Percentiles rank a stretch among this genome's conserved stretches.
Conservation (phyloP, 2,888 invertebrate genomes). For the Uloborus plumipes region DNA sequence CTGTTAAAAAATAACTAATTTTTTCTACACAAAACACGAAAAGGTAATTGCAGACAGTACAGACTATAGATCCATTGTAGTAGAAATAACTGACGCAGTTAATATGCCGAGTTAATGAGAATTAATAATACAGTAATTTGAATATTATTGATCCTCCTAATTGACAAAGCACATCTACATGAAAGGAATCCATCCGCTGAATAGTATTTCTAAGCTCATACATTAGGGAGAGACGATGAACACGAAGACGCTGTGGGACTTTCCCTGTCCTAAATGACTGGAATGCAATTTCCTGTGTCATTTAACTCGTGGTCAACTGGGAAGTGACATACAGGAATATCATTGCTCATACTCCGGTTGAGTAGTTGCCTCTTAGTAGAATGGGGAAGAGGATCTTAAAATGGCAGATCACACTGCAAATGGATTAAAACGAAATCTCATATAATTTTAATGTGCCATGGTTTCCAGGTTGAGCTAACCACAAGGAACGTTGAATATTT, state of each 20-base stretch:
- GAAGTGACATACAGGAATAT: constrained; percentile 26
- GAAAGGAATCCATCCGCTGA: constrained; percentile 44
- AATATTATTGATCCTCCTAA: background rate
- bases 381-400: constrained; percentile 10
- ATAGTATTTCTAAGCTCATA: constrained; percentile 51
- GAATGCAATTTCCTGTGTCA: constrained; percentile 56
- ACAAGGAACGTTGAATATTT: constrained; percentile 49
- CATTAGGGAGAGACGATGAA: constrained; percentile 46
- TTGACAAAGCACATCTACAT: constrained; percentile 41
- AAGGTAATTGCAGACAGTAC: too few species aligned
- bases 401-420: constrained; percentile 34
- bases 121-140: too few species aligned
- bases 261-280: constrained; percentile 41
- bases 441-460: constrained; percentile 47
- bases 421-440: constrained; percentile 47
- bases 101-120: too few species aligned
- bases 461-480: constrained; percentile 12
- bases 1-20: too few species aligned
- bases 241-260: constrained; percentile 36
- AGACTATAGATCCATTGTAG: too few species aligned
- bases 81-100: too few species aligned
- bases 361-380: too few species aligned
- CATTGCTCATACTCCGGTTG: too few species aligned
- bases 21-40: too few species aligned
- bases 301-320: constrained; percentile 37